Conservation (phyloP, 1,140 invertebrate genomes). For the Achroia grisella region DNA sequence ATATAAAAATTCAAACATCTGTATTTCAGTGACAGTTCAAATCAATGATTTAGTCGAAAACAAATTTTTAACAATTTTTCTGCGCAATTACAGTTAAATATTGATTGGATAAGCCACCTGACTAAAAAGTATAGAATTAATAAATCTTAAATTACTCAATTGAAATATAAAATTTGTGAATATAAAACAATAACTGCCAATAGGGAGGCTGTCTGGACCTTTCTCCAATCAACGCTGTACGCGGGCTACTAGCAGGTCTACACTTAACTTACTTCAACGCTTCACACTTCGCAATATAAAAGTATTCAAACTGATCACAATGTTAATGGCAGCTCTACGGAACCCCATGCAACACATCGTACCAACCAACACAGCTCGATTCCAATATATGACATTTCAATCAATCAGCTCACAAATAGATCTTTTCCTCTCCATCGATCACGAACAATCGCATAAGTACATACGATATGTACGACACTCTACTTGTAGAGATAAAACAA, state of each 20-base stretch:
- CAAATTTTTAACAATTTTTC: constrained; percentile 68
- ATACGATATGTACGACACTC: neutral
- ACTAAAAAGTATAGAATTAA: constrained; percentile 30
- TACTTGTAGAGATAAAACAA: constrained; percentile 17
- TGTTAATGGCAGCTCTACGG: constrained; percentile 68
- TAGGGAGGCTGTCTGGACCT: constrained; percentile 28
- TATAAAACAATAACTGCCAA: constrained; percentile 34
- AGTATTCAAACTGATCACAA: constrained; percentile 73
- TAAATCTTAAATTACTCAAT: constrained; percentile 28
- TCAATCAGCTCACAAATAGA: constrained; percentile 39
- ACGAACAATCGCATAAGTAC: neutral
- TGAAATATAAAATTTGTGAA: constrained; percentile 43
- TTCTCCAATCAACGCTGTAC: constrained; percentile 62
- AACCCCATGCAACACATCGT: constrained; percentile 66
- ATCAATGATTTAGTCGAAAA: constrained; percentile 70
- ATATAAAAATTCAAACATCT: constrained; percentile 66
- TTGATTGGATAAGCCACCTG: constrained; percentile 65
- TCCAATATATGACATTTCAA: constrained; percentile 63
- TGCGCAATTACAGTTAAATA: constrained; percentile 49
- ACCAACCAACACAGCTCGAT: constrained; percentile 32
- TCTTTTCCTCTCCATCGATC: constrained; percentile 5
- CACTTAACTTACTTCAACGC: constrained; percentile 65
- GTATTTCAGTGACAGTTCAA: constrained; percentile 68
- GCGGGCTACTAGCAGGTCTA: constrained; percentile 69
- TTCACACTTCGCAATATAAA: constrained; percentile 69